Evolutionary conservation across 2,113 vertebrate genomes (phyloP).

Genomic region (Boulengeromyrus knoepffleri): DNA sequence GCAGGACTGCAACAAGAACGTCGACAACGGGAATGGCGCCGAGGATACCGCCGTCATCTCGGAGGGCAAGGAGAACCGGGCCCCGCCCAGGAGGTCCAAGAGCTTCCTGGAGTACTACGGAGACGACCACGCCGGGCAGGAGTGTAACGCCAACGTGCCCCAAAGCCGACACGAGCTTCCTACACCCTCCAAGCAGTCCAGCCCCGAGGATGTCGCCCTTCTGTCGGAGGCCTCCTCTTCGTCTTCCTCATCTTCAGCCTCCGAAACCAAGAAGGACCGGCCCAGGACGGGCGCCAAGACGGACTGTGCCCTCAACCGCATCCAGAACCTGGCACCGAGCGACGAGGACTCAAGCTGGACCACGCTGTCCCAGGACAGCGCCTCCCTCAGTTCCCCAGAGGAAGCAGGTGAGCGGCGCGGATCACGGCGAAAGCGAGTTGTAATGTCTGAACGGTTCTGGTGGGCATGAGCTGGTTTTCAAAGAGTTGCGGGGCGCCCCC

Average conservation of each 20-base stretch:
- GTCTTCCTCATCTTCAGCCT: conserved; percentile 60
- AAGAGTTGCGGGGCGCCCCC: neutral
- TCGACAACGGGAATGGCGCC: conserved; percentile 50
- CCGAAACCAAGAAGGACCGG: conserved; percentile 91
- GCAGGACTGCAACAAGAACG: conserved; percentile 87
- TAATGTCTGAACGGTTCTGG: neutral
- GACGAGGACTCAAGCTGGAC: conserved; percentile 98
- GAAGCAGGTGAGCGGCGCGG: conserved; percentile 70
- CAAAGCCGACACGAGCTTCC: conserved; percentile 42
- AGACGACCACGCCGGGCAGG: conserved; percentile 52
- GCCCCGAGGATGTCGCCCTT: conserved; percentile 74
- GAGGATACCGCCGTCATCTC: conserved; percentile 57
- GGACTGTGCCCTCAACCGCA: conserved; percentile 86
- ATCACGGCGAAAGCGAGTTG: neutral
- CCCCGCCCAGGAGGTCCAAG: conserved; percentile 56
- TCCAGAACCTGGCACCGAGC: conserved; percentile 89
- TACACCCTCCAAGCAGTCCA: conserved; percentile 59
- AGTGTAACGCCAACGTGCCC: conserved; percentile 53
- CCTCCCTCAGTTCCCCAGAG: conserved; percentile 73
- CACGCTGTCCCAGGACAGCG: conserved; percentile 88
- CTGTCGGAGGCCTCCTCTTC: conserved; percentile 63
- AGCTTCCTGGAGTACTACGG: conserved; percentile 74
- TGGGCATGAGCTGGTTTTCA: neutral
- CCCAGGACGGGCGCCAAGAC: conserved; percentile 88
- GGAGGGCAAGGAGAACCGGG: conserved; percentile 53